Evolutionary conservation across 2,797 vertebrate genomes (phyloP), one percentile per base, ranked within the genome.

Genomic region (Rhinella marina): DNA sequence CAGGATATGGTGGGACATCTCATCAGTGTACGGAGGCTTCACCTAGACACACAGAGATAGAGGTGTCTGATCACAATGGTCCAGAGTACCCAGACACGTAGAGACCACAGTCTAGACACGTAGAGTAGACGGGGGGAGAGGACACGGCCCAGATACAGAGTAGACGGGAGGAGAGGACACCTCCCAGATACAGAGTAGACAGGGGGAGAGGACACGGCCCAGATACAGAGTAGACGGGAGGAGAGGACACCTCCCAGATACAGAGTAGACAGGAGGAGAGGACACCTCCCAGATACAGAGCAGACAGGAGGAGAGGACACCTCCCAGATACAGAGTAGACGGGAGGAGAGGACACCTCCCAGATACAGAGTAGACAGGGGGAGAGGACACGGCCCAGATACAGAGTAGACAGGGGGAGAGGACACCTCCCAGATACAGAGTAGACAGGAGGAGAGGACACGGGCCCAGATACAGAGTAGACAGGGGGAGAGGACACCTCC

Each of bases 21-120:
- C 66, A 70, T 76, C 41, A 50, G 19, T 76, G 13, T 27, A 16
- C 13, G 75, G 48, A 25, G 75, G 50, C 75, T 25, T n/a, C 21
- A 77, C 50, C 75, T 52, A 77, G 50, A 77, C 73, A 76, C 73
- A 76, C 73, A 76, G 23, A 76, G 73, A 76, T 76, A 32, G 48
- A 76, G 48, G 25, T n/a, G n/a, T 54, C 48, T 76, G 41, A 76
- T 76, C 32, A 75, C 32, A 50, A 23, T 19, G 19, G 72, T 52
- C 73, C 41, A 56, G 2, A 5, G 41, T 56, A 16, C 1, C 54
- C 54, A 56, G 54, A 16, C 57, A 59, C 21, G 17, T 9, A 9
- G 17, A 9, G 3, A 57, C 56, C 56, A 9, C 16, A 17, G 56
- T n/a, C 29, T 14, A 8, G 66, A 29, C 66, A 27, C 25, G 25